These are phyloP conservation scores for Campylorhamphus procurvoides DNA, from an alignment of 2,113 vertebrate genomes.

Conservation along the genomic window DNA sequence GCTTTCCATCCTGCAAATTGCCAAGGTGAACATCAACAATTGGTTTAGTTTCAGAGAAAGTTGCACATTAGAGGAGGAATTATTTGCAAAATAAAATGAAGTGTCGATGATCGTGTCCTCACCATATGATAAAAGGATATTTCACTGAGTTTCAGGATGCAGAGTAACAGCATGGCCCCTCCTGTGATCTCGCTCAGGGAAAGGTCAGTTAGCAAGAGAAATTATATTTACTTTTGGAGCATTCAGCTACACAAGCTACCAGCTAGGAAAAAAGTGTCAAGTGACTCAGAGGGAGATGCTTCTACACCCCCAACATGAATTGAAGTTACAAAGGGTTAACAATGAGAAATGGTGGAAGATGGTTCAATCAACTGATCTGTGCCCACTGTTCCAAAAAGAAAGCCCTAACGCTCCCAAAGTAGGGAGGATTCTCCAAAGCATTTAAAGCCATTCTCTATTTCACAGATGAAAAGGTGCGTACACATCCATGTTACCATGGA, in stretches of 20 bases:
- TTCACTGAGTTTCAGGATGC: background rate
- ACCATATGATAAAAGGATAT: background rate
- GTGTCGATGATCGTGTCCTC: background rate
- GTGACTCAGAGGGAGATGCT: slow-evolving; percentile 22
- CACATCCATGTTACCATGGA: slow-evolving; percentile 37
- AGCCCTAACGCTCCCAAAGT: slow-evolving; percentile 38
- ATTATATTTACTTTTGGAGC: slow-evolving; percentile 51
- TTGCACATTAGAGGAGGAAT: background rate
- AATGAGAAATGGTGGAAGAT: slow-evolving; percentile 21
- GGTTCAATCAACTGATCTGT: slow-evolving; percentile 1
- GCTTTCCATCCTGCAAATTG: background rate
- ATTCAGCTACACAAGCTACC: slow-evolving; percentile 18
- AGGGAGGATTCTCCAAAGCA: slow-evolving; percentile 42
- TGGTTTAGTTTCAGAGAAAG: background rate
- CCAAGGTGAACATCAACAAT: background rate
- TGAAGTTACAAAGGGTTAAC: slow-evolving; percentile 39
- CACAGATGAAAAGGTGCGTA: slow-evolving; percentile 28
- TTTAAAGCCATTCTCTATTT: slow-evolving; percentile 19
- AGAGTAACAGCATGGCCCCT: slow-evolving; percentile 15
- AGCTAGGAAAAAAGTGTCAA: slow-evolving; percentile 22
- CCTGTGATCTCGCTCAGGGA: background rate
- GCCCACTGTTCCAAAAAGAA: slow-evolving; percentile 28
- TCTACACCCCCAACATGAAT: background rate
- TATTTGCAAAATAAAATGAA: slow-evolving; percentile 30
- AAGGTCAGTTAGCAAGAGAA: slow-evolving; percentile 17